phyloP scores from a whole-genome alignment of 1,140 invertebrate species.

The Ylistrum balloti region DNA sequence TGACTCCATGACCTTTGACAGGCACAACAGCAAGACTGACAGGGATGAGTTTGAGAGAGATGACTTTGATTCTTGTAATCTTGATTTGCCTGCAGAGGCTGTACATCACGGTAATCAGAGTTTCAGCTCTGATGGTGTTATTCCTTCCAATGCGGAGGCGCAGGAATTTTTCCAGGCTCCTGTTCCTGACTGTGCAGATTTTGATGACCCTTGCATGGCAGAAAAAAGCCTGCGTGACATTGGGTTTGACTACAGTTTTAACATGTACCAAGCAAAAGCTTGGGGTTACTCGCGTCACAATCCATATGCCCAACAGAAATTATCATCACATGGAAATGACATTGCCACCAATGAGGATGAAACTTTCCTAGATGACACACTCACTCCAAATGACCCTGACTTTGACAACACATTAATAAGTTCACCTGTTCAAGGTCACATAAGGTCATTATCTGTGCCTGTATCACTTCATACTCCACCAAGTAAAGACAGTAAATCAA shows the following conservation, averaged over 20 bases:
- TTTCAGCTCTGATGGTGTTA: slow-evolving; percentile 66
- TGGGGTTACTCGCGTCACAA: slow-evolving; percentile 60
- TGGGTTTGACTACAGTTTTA: slow-evolving; percentile 65
- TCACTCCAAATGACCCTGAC: slow-evolving; percentile 43
- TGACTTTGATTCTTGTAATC: background rate
- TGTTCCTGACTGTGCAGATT: slow-evolving; percentile 57
- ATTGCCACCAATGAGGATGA: background rate
- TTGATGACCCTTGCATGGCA: slow-evolving; percentile 64
- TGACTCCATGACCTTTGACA: slow-evolving; percentile 48
- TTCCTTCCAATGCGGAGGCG: slow-evolving; percentile 61
- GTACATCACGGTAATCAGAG: slow-evolving; percentile 60
- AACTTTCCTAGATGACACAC: slow-evolving; percentile 46
- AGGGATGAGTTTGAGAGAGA: background rate
- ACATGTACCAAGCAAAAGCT: slow-evolving; percentile 63
- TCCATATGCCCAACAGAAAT: slow-evolving; percentile 43
- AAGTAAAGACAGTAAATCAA: background rate
- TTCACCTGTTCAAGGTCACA: slow-evolving; percentile 42
- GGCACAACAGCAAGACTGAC: slow-evolving; percentile 1
- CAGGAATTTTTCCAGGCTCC: slow-evolving; percentile 63
- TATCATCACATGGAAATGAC: background rate
- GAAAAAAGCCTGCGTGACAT: slow-evolving; percentile 64
- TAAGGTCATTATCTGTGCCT: slow-evolving; percentile 54
- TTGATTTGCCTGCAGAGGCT: background rate
- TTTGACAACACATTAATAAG: slow-evolving; percentile 56
- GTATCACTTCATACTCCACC: slow-evolving; percentile 41